These are phyloP conservation scores for Adrianichthys oophorus DNA, from an alignment of 2,797 vertebrate genomes.

Conservation along the genomic window DNA sequence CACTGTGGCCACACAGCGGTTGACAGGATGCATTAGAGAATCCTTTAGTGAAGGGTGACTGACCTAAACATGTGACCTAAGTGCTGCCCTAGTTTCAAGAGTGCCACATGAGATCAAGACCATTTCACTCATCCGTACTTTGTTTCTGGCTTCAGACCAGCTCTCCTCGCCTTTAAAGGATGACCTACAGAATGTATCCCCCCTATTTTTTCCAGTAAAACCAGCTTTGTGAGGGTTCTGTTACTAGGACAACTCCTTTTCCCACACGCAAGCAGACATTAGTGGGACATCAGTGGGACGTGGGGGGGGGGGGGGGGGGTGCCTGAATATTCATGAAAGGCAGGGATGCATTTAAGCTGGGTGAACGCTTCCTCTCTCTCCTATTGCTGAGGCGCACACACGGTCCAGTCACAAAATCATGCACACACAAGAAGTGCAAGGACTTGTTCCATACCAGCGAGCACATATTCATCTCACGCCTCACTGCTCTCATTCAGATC, in stretches of 20 bases:
- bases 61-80: constrained; percentile 77
- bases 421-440: constrained; percentile 62
- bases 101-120: constrained; percentile 66
- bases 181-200: constrained; percentile 14
- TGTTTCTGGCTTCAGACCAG: constrained; percentile 29
- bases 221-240: constrained; percentile 54
- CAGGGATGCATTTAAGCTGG: constrained; percentile 72
- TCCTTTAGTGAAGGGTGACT: constrained; percentile 68
- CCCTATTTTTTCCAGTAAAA: constrained; percentile 19
- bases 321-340: constrained; percentile 78
- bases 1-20: constrained; percentile 46
- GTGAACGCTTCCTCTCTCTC: constrained; percentile 55
- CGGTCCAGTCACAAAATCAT: constrained; percentile 43
- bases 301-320: constrained; percentile 56
- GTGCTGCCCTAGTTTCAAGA: constrained; percentile 69
- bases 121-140: constrained; percentile 53
- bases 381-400: constrained; percentile 11
- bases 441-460: constrained; percentile 75
- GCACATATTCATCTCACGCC: constrained; percentile 77
- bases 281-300: constrained; percentile 66
- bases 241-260: constrained; percentile 70
- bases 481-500: constrained; percentile 75
- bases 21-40: constrained; percentile 73
- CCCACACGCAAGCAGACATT: constrained; percentile 73
- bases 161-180: constrained; percentile 22